These are phyloP conservation scores for Phalacrocorax pelagicus DNA, from an alignment of 2,113 vertebrate species.

Conservation along the genomic window DNA sequence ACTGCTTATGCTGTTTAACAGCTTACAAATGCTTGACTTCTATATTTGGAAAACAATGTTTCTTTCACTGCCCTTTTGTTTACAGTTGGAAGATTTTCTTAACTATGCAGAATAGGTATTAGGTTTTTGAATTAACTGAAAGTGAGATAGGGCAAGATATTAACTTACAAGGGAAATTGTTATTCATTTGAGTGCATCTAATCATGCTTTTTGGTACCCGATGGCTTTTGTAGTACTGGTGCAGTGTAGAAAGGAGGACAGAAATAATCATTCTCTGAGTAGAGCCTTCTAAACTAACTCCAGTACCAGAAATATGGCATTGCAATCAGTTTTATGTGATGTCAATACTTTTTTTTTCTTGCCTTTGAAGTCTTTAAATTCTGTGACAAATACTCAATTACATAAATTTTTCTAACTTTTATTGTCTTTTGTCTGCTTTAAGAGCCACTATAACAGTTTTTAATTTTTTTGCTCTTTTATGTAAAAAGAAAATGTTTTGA, in stretches of 20 bases:
- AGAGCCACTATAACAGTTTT: not conserved
- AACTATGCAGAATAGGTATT: not conserved
- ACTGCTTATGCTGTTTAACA: not conserved
- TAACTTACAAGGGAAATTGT: not conserved
- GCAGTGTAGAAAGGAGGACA: not conserved
- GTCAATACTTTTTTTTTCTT: not conserved
- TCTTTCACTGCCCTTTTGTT: constrained; percentile 13
- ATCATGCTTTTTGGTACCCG: not conserved
- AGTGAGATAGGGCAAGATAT: not conserved
- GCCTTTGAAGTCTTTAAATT: not conserved
- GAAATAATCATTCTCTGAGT: not conserved
- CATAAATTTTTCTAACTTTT: not conserved
- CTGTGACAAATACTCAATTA: not conserved
- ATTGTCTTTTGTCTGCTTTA: not conserved
- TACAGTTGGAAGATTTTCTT: not conserved
- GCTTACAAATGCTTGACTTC: not conserved
- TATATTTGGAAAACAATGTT: not conserved
- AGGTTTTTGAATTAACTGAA: not conserved
- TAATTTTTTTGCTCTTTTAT: not conserved
- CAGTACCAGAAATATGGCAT: not conserved
- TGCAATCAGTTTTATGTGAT: not conserved
- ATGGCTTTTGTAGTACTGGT: not conserved
- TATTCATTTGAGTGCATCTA: not conserved
- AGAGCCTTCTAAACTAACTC: not conserved
- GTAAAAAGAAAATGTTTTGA: not conserved